Evolutionary conservation across 37 sponge, comb jelly and placozoan genomes (phyloP), one percentile per base, ranked within the genome.

Genomic region (Amphimedon queenslandica): DNA sequence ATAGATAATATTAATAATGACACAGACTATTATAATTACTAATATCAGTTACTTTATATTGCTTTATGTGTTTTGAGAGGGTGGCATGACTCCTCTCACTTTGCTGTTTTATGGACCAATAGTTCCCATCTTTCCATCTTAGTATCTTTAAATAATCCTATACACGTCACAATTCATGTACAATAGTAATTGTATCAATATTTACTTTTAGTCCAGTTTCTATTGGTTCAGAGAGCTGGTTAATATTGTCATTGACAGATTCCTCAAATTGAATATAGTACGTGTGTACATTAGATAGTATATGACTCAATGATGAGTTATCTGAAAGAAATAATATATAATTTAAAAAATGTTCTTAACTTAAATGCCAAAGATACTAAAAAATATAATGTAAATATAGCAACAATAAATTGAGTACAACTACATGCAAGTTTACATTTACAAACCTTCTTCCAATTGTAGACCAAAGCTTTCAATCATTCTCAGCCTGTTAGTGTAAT

Each of bases 121-220:
- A 96, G 72, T 81, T 93, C 24, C 83, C 79, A 84, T 96, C 97
- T 67, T 90, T 90, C 97, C 97, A 96, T 36, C 85, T 74, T 61
- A 80, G 29, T 21, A 96, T 80, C 4, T 69, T 63, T 1, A 90
- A 34, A 57, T 76, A 81, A 6, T 93, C 93, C 83, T 93, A 35
- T 34, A 86, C 29, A 60, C 63, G 55, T 4, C 35, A 40, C 37
- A 71, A 24, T 13, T 23, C 27, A 31, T 66, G 18, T 20, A 23
- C 2, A 27, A 28, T 58, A 56, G 40, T 32, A 29, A 11, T 2
- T 58, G 35, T 36, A 33, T 3, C 0, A 34, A 30, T 39, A 0
- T 60, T 34, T 24, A 92, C 93, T 76, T 92, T 90, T 24, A 94
- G 76, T 47, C 94, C 95, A 47, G 88, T 97, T 37, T 78, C 86